Evolutionary conservation across 1,140 invertebrate genomes (phyloP).

Genomic region (Coenobita brevimanus): DNA sequence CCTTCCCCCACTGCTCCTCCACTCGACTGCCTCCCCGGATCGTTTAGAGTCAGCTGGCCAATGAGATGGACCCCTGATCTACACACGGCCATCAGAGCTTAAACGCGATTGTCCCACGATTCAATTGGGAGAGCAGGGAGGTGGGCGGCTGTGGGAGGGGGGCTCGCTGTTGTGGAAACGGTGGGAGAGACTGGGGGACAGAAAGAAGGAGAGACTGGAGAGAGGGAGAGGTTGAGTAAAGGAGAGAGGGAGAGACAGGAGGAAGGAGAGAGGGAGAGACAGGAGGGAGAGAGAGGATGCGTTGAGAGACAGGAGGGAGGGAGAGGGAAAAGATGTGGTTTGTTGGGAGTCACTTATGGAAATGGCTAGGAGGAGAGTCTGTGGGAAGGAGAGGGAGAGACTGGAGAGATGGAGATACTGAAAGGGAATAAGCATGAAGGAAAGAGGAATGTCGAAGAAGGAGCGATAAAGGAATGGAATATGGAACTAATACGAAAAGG

Average conservation of each 20-base stretch:
- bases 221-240: background rate
- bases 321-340: too few species aligned
- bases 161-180: constrained; percentile 40
- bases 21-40: too few species aligned
- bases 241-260: too few species aligned
- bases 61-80: constrained; percentile 50
- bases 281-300: background rate
- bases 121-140: constrained; percentile 48
- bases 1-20: too few species aligned
- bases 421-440: background rate
- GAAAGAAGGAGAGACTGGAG: background rate
- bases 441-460: background rate
- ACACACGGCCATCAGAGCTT: constrained; percentile 50
- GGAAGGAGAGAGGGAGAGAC: background rate
- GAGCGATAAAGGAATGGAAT: background rate
- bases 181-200: background rate
- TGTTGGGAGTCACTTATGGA: too few species aligned
- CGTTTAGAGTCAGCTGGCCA: constrained; percentile 48
- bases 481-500: background rate
- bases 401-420: too few species aligned
- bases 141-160: constrained; percentile 43
- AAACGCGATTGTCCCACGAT: constrained; percentile 56
- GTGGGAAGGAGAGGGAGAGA: background rate
- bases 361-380: background rate
- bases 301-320: too few species aligned